Percentiles rank a stretch among this genome's conserved stretches.
Evolutionary conservation across 2,113 vertebrate species (phyloP).

Genomic region (Psammodynastes pulverulentus): DNA sequence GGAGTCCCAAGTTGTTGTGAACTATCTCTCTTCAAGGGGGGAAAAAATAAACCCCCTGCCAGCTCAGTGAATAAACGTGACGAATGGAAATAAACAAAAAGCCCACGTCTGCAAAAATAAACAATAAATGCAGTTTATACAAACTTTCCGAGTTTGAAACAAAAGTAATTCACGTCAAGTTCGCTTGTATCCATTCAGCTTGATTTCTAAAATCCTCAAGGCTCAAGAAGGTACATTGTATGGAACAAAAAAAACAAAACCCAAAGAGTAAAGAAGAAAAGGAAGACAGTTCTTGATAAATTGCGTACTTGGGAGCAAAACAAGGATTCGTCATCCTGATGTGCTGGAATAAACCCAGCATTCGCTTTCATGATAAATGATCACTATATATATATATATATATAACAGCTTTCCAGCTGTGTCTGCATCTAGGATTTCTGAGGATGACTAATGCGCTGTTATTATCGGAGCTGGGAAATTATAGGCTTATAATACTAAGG

Average conservation of each 20-base stretch:
- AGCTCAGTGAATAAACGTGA: slow-evolving; percentile 1
- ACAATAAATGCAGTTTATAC: neutral
- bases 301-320: neutral
- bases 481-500: slow-evolving; percentile 7
- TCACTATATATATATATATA: too few relatives aligned
- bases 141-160: slow-evolving; percentile 19
- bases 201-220: neutral
- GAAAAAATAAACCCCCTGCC: neutral
- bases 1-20: neutral
- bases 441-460: slow-evolving; percentile 9
- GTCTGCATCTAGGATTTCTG: neutral
- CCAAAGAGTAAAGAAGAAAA: neutral
- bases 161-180: neutral
- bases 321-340: slow-evolving; percentile 3
- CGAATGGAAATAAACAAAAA: neutral
- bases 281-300: slow-evolving; percentile 3
- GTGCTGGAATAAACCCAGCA: neutral
- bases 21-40: neutral
- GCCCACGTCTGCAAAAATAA: slow-evolving; percentile 5
- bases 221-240: neutral
- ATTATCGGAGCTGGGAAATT: neutral
- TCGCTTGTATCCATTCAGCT: neutral
- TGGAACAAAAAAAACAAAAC: neutral
- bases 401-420: slow-evolving; percentile 18
- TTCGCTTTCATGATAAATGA: slow-evolving; percentile 2